Conservation (phyloP, 2,113 vertebrate genomes). For the Phrynosoma blainvillii region DNA sequence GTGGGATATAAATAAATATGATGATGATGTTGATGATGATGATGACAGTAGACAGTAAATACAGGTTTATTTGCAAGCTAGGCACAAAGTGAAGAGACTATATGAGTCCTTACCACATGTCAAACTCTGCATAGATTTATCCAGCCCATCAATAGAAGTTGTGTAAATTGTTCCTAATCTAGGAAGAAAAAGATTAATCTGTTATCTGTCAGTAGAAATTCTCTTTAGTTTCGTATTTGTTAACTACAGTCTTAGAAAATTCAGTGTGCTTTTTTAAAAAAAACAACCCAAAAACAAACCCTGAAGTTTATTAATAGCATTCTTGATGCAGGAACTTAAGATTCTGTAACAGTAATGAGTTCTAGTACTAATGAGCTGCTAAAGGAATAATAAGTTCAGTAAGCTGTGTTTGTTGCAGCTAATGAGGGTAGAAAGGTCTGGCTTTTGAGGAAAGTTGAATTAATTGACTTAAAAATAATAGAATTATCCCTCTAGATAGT, state of each 20-base stretch:
- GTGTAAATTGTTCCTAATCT: background rate
- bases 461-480: constrained; percentile 72
- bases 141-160: background rate
- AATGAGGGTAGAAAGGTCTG: constrained; percentile 53
- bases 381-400: constrained; percentile 62
- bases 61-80: background rate
- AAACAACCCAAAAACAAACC: background rate
- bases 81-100: background rate
- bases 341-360: constrained; percentile 52
- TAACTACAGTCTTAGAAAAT: constrained; percentile 35
- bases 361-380: constrained; percentile 66
- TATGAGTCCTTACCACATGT: background rate
- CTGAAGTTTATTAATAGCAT: constrained; percentile 35
- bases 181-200: background rate
- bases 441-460: constrained; percentile 53
- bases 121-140: background rate
- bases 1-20: too few relatives aligned
- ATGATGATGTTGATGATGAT: too few relatives aligned
- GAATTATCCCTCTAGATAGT: constrained; percentile 52
- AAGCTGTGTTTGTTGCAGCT: constrained; percentile 65
- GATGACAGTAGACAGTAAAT: background rate
- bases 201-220: constrained; percentile 21
- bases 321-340: constrained; percentile 55
- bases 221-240: constrained; percentile 8
- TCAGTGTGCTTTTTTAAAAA: constrained; percentile 36